These are phyloP conservation scores for Archilochus colubris DNA, from an alignment of 2,113 vertebrate species.

Conservation along the genomic window DNA sequence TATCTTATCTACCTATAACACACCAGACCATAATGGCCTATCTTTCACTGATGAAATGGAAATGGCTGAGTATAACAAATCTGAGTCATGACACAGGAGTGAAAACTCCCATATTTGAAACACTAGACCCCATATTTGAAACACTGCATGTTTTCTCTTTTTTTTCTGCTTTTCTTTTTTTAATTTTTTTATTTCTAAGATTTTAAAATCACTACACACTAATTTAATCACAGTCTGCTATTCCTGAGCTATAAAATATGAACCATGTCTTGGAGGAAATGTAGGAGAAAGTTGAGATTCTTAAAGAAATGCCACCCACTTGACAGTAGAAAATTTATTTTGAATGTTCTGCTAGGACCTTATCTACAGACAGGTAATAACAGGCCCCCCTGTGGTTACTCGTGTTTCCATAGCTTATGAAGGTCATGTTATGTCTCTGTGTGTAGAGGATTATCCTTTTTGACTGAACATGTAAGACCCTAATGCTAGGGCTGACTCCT, in stretches of 20 bases:
- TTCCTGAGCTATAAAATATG: not conserved
- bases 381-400: not conserved
- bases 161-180: not conserved
- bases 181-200: not conserved
- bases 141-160: not conserved
- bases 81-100: not conserved
- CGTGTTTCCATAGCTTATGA: not conserved
- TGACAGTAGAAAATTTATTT: not conserved
- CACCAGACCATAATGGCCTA: not conserved
- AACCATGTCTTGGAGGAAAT: not conserved
- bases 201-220: not conserved
- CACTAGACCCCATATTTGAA: not conserved
- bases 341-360: not conserved
- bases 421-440: not conserved
- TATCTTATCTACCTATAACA: slow-evolving; percentile 9
- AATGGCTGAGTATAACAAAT: not conserved
- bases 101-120: not conserved
- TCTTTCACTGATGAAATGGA: not conserved
- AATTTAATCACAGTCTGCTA: not conserved
- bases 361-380: not conserved
- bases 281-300: not conserved
- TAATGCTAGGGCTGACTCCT: not conserved
- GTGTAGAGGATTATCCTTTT: not conserved
- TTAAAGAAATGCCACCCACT: not conserved
- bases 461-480: not conserved